Evolutionary conservation across 2,888 invertebrate genomes (phyloP), one percentile per base, ranked within the genome.

Genomic region (Scelioninae gen. 2): DNA sequence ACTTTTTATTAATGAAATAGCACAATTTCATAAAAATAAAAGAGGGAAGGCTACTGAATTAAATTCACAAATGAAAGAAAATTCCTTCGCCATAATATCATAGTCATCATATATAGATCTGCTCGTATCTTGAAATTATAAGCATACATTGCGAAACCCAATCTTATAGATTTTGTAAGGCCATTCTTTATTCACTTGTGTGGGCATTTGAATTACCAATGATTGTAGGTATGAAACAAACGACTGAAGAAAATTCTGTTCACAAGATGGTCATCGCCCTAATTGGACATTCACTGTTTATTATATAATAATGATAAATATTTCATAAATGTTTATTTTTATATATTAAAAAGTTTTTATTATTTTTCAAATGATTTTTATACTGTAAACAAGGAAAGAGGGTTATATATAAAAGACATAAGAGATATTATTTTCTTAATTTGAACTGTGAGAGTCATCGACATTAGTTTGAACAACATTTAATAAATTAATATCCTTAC

Each of bases 211-310:
- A 73, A 73, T 73, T 57, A 57, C 67, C 52, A 73, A 61, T 73
- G 73, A 68, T 73, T 67, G 63, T 67, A 73, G 63, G 73, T 68
- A 73, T 73, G 57, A 68, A 67, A 73, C 57, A 73, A 67, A 73
- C 67, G 61, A 16, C 63, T 25, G 55, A 57, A 52, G 68, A 57
- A 58, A 67, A 65, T 64, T 52, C 67, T 67, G 46, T 61, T 67
- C 55, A 72, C 65, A 67, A 67, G 65, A 39, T 43, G 58, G 68
- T 68, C 68, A 73, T 68, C 52, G 73, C 73, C 73, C 73, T 68
- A 73, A 68, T 68, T 64, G 67, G 68, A 68, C 50, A 67, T 61
- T 73, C 61, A 11, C 35, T 19, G 7, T 53, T 61, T 48, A 50
- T 46, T 46, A 53, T 19, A 46, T n/a, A n/a, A n/a, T n/a, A n/a